These are phyloP conservation scores for Spermophilus dauricus DNA, from an alignment of 2,113 vertebrate species.

Conservation along the genomic window DNA sequence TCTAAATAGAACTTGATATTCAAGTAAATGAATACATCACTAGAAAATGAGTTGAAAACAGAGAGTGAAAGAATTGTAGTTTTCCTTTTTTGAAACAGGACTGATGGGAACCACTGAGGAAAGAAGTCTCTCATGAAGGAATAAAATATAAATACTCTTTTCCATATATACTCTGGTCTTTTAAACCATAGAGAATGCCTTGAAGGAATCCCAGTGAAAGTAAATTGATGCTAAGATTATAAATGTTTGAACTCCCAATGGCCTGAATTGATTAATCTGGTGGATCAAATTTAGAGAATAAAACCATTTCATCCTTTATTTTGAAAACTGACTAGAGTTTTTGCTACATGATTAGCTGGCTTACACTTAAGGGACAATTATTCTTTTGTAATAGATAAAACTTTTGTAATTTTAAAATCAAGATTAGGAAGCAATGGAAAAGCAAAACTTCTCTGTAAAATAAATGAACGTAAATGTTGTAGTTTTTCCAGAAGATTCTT, in stretches of 20 bases:
- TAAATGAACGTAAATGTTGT: background rate
- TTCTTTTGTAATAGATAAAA: background rate
- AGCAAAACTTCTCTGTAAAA: background rate
- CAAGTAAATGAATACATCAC: background rate
- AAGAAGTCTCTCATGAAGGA: background rate
- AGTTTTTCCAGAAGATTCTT: background rate
- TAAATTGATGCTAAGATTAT: background rate
- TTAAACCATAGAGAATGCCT: background rate
- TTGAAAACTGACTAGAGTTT: background rate
- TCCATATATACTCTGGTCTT: background rate
- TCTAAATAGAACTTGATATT: background rate
- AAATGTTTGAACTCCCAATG: background rate
- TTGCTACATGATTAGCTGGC: background rate
- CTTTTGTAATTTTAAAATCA: background rate
- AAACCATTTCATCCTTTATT: background rate
- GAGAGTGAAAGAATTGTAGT: background rate
- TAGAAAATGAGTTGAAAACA: background rate
- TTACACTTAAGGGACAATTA: background rate
- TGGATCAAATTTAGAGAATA: background rate
- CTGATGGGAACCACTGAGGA: background rate
- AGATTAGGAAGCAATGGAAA: background rate
- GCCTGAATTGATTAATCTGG: background rate
- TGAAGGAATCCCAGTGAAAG: background rate
- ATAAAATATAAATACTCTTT: background rate
- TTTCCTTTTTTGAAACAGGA: background rate